Conservation (phyloP, 1,140 invertebrate species). For the Pogonognathellus flavescens region DNA sequence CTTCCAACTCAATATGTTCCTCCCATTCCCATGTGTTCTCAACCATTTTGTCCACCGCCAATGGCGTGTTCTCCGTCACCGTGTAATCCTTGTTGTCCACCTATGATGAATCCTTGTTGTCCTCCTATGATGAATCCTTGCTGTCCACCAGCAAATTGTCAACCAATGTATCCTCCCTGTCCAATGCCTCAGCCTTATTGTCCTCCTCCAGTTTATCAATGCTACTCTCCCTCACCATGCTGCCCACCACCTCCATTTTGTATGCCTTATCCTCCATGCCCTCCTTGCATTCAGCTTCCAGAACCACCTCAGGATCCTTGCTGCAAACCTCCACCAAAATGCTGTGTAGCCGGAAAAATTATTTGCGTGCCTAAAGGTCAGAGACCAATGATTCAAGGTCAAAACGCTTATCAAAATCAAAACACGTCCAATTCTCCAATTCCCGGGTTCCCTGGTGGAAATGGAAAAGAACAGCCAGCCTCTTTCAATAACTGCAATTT, state of each 20-base stretch:
- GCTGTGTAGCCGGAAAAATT: background rate
- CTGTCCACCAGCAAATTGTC: background rate
- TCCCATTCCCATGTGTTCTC: slow-evolving; percentile 15
- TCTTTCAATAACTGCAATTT: slow-evolving; percentile 61
- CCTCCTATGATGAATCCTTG: background rate
- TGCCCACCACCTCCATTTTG: background rate
- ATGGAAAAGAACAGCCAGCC: slow-evolving; percentile 35
- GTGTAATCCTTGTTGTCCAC: slow-evolving; percentile 1
- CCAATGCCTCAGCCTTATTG: background rate
- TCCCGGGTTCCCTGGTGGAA: background rate
- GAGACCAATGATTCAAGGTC: background rate
- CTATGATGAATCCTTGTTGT: background rate
- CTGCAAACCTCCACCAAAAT: background rate
- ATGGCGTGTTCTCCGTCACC: slow-evolving; percentile 2
- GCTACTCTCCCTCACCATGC: background rate
- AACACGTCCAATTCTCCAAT: background rate
- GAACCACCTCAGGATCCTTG: too few relatives aligned
- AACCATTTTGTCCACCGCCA: background rate
- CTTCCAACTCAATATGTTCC: slow-evolving; percentile 52
- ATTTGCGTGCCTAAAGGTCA: slow-evolving; percentile 54
- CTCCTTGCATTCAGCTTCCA: background rate
- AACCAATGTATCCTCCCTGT: background rate
- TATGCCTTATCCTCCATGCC: background rate
- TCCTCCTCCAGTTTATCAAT: slow-evolving; percentile 31
- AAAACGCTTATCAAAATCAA: background rate